Base-by-base conservation (phyloP, 2,888 invertebrate genomes). In the Eupithecia subumbrata region DNA sequence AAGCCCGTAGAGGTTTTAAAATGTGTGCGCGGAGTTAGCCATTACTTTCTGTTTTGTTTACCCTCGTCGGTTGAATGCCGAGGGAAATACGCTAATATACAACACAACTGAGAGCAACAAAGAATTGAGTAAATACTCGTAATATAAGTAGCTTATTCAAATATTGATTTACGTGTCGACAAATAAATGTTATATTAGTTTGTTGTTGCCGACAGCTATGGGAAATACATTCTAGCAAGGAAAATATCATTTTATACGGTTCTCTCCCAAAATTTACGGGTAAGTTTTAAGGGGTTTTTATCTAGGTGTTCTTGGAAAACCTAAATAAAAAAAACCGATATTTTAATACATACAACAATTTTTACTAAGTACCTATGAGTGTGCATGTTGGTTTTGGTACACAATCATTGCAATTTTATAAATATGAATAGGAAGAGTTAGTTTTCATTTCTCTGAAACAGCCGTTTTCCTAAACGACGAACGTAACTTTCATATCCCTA, bases 41-140 rank as follows among this genome's bases (percentile, higher is more conserved):
- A 81, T 85, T 84, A 84, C 84, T 84, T 82, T 82, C 76, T 80
- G 82, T 79, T 82, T 79, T 82, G 82, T 82, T 81, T 81, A 81
- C 81, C 84, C 81, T 81, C 80, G 80, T 81, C 79, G 81, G 82
- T 80, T 82, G 76, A 80, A 81, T 83, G 83, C 82, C 85, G 79
- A 79, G 79, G 78, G 80, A 79, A 81, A 80, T 81, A 79, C 72
- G 71, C 74, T 79, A 75, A 80, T 81, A 80, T 78, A 81, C 76
- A 71, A 76, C 69, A 72, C 76, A 78, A 79, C 78, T 79, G 78
- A 72, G 60, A 71, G 69, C 43, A 68, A 78, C 77, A 78, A 80
- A 81, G 78, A 79, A 76, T 76, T 70, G 70, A 60, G 72, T 69
- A 79, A 81, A 81, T 76, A 56, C 12, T 14, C 60, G 12, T 25